These are phyloP conservation scores for Agelaius tricolor DNA, from an alignment of 2,113 vertebrate species.

Conservation along the genomic window DNA sequence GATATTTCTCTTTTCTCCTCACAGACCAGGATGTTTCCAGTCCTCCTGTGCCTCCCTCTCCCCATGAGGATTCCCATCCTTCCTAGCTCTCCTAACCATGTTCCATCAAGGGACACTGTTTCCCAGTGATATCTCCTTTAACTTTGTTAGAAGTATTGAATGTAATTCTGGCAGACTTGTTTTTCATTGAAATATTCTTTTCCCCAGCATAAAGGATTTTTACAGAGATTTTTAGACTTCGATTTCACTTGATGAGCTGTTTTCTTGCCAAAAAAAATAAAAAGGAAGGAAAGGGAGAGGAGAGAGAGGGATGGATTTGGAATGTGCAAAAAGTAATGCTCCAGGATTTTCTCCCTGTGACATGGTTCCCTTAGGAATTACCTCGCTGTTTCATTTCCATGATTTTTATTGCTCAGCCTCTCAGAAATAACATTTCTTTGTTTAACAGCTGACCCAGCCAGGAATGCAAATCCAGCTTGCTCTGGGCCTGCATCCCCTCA, in stretches of 20 bases:
- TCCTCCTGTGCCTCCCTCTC: neutral
- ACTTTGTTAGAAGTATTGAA: neutral
- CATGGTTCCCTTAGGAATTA: neutral
- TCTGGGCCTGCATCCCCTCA: neutral
- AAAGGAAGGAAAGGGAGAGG: neutral
- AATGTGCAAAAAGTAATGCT: neutral
- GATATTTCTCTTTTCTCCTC: neutral
- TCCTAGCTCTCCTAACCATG: neutral
- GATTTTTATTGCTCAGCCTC: neutral
- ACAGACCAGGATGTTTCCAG: rapidly evolving
- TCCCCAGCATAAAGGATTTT: neutral
- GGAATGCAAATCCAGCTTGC: neutral
- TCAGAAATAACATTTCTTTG: constrained; percentile 24
- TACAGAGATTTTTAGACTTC: neutral
- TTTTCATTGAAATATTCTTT: neutral
- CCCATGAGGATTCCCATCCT: neutral
- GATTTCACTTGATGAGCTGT: neutral
- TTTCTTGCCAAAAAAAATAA: neutral
- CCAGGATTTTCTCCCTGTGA: constrained; percentile 22
- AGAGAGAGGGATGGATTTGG: neutral
- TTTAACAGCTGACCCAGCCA: neutral
- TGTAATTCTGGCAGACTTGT: neutral
- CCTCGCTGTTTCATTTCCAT: neutral
- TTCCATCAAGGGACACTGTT: neutral
- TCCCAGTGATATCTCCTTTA: neutral